Percentiles rank a stretch among this genome's conserved stretches.
These are phyloP conservation scores for Pagetopsis macropterus DNA, from an alignment of 2,797 vertebrate species.

Conservation along the genomic window DNA sequence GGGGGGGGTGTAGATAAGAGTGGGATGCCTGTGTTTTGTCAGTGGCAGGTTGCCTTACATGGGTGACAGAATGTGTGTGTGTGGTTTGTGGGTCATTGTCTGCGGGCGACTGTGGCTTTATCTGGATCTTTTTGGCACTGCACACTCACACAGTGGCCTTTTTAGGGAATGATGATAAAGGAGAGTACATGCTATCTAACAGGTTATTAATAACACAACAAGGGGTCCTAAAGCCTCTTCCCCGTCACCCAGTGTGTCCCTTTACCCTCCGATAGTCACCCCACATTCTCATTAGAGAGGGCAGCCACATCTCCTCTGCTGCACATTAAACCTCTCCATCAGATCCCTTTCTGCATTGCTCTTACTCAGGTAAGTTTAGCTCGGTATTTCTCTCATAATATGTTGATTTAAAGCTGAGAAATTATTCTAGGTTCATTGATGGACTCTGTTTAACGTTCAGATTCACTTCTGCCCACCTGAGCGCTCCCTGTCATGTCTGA, in stretches of 20 bases:
- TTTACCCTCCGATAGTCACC: slow-evolving; percentile 34
- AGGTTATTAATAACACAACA: slow-evolving; percentile 81
- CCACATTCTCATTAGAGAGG: slow-evolving; percentile 19
- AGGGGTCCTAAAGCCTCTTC: slow-evolving; percentile 49
- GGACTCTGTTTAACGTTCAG: slow-evolving; percentile 5
- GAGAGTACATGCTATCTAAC: slow-evolving; percentile 68
- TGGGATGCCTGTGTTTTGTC: slow-evolving; percentile 57
- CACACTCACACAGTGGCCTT: slow-evolving; percentile 52
- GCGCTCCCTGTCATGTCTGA: slow-evolving; percentile 87
- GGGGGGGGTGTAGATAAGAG: slow-evolving; percentile 47
- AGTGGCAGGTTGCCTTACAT: slow-evolving; percentile 32
- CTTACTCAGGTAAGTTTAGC: slow-evolving; percentile 44
- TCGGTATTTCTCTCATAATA: too few relatives aligned
- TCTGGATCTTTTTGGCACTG: slow-evolving; percentile 35
- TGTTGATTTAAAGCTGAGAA: not conserved
- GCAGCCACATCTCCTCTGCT: slow-evolving; percentile 17
- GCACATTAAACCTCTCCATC: slow-evolving; percentile 1
- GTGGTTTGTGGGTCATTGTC: slow-evolving; percentile 28
- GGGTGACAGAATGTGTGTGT: slow-evolving; percentile 8
- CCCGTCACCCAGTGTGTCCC: slow-evolving; percentile 15
- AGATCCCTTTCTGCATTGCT: slow-evolving; percentile 2
- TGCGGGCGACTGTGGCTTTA: slow-evolving; percentile 43
- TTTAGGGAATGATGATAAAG: slow-evolving; percentile 73
- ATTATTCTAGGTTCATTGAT: not conserved
- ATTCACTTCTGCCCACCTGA: slow-evolving; percentile 30